A percentile compares a stretch with the other conserved stretches of the same genome.
Evolutionary conservation across 2,113 vertebrate genomes (phyloP).

Genomic region (Anarhynchus alexandrinus): DNA sequence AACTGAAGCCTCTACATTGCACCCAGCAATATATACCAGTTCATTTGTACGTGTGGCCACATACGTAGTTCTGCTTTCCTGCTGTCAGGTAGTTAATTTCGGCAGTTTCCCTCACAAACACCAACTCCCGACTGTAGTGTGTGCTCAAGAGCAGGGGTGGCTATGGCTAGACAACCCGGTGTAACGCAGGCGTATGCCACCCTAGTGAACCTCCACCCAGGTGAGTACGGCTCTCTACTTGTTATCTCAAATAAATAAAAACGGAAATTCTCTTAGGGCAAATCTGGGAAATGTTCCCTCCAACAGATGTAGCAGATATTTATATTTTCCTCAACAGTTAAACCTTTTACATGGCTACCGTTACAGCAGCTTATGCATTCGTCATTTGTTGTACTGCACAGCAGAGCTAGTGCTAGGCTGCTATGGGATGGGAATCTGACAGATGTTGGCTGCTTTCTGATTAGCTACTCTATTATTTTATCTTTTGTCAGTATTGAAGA

Average conservation of each 20-base stretch:
- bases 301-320: background rate
- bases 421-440: background rate
- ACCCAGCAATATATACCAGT: conserved; percentile 2
- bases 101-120: background rate
- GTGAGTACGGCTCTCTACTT: background rate
- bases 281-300: background rate
- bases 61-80: background rate
- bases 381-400: background rate
- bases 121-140: background rate
- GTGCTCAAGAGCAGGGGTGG: background rate
- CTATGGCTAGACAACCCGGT: rapidly evolving
- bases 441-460: conserved; percentile 22
- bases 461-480: background rate
- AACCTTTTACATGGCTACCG: background rate
- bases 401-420: background rate
- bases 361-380: background rate
- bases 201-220: background rate
- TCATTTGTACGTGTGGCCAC: background rate
- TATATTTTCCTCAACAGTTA: background rate
- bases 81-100: background rate
- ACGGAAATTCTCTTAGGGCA: background rate
- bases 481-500: background rate
- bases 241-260: background rate
- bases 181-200: background rate
- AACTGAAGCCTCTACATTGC: background rate